A percentile compares a stretch with the other conserved stretches of the same genome.
Conservation (phyloP, 2,113 vertebrate genomes). For the Danio rerio region DNA sequence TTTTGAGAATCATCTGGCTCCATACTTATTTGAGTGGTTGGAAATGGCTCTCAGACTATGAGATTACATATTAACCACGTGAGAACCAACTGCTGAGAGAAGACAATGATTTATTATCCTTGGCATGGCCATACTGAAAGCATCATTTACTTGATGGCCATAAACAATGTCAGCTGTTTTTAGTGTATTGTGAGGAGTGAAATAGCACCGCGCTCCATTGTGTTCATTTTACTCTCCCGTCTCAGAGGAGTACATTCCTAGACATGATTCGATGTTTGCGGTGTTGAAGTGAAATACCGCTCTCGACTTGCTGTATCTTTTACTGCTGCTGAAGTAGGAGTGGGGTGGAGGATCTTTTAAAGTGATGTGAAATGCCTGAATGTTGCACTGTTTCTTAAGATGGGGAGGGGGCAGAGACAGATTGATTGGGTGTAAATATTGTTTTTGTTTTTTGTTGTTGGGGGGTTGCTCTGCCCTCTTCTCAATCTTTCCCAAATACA, state of each 20-base stretch:
- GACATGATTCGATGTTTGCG: not conserved
- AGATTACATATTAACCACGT: conserved; percentile 4
- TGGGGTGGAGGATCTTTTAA: conserved; percentile 18
- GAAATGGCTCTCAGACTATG: not conserved
- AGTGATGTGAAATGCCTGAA: conserved; percentile 15
- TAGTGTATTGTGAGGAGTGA: conserved; percentile 6
- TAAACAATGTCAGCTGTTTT: conserved; percentile 5
- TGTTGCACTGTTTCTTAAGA: conserved; percentile 26
- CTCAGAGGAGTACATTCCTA: conserved; percentile 14
- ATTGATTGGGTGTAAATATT: conserved; percentile 48
- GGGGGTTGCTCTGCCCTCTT: conserved; percentile 14
- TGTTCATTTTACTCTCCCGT: not conserved
- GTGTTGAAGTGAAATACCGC: conserved; percentile 25
- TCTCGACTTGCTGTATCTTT: conserved; percentile 20
- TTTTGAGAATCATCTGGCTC: too few relatives aligned
- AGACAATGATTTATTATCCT: not conserved
- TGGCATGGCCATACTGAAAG: not conserved
- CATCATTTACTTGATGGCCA: not conserved
- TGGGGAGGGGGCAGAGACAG: conserved; percentile 16
- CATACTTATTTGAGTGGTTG: not conserved
- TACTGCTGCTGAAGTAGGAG: conserved; percentile 36
- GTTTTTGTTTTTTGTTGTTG: not conserved
- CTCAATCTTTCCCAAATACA: conserved; percentile 40
- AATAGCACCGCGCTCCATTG: conserved; percentile 9
- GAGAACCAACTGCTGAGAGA: not conserved